Conservation (phyloP, 2,113 vertebrate genomes). For the Passer montanus region DNA sequence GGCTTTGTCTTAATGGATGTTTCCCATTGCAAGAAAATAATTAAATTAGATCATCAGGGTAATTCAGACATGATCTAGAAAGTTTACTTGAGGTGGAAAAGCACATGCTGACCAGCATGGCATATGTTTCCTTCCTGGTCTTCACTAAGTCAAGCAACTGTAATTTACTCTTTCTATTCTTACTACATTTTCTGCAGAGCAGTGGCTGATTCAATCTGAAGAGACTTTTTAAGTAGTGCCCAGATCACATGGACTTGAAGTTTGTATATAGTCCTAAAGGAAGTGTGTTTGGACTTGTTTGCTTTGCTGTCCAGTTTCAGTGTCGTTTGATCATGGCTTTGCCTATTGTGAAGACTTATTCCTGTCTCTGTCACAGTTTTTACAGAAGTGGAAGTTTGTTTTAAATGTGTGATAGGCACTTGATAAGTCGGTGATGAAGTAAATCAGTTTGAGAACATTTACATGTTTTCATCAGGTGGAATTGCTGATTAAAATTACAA, state of each 20-base stretch:
- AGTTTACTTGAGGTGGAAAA: fast-evolving
- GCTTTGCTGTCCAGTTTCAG: background rate
- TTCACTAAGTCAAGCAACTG: background rate
- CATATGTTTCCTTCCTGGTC: background rate
- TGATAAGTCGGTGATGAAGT: background rate
- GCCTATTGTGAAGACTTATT: background rate
- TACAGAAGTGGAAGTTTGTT: background rate
- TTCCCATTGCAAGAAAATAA: background rate
- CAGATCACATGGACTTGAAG: background rate
- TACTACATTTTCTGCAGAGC: background rate
- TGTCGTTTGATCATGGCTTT: background rate
- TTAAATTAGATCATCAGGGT: background rate
- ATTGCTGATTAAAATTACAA: background rate
- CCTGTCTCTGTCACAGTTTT: background rate
- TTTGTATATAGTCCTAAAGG: background rate
- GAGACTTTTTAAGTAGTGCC: background rate
- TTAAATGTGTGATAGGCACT: background rate
- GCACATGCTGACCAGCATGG: background rate
- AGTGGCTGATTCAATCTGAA: background rate
- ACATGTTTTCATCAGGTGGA: background rate
- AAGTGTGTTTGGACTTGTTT: background rate
- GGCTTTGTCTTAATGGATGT: background rate
- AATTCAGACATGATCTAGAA: background rate
- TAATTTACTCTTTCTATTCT: background rate
- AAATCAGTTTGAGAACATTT: background rate